Percentiles rank a stretch among this genome's conserved stretches.
These are phyloP conservation scores for Lasiurus cinereus DNA, from an alignment of 2,113 vertebrate genomes.

Conservation along the genomic window DNA sequence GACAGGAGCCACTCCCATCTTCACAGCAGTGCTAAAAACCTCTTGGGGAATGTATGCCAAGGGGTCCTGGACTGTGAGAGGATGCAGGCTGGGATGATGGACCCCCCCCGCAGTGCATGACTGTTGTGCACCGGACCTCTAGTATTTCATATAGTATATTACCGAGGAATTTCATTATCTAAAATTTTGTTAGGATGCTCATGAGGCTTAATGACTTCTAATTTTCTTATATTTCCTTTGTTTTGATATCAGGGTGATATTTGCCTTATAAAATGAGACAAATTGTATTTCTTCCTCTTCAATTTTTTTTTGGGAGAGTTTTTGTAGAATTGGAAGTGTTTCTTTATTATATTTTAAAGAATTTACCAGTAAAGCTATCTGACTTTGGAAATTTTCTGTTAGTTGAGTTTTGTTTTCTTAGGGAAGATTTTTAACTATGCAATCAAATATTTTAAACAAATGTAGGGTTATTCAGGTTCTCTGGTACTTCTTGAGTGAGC, in stretches of 20 bases:
- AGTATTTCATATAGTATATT: neutral
- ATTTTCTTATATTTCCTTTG: neutral
- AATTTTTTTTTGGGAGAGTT: neutral
- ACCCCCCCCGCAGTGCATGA: too few relatives aligned
- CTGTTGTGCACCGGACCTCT: too few relatives aligned
- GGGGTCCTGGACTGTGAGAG: too few relatives aligned
- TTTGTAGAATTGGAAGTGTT: neutral
- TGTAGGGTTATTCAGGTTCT: neutral
- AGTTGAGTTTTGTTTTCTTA: neutral
- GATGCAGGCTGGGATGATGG: too few relatives aligned
- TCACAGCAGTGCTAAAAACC: too few relatives aligned
- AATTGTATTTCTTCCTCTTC: neutral
- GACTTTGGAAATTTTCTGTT: neutral
- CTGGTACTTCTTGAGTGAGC: neutral
- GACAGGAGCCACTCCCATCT: too few relatives aligned
- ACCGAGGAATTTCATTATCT: neutral
- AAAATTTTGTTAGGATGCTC: neutral
- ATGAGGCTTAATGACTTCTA: neutral
- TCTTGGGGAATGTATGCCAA: too few relatives aligned
- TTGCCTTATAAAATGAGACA: neutral
- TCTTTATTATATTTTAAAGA: neutral
- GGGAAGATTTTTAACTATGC: neutral
- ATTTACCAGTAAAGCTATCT: neutral
- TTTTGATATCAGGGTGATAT: neutral
- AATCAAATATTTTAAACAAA: neutral